These are phyloP conservation scores for Arctocebus calabarensis DNA, from an alignment of 2,797 vertebrate species.

Conservation along the genomic window DNA sequence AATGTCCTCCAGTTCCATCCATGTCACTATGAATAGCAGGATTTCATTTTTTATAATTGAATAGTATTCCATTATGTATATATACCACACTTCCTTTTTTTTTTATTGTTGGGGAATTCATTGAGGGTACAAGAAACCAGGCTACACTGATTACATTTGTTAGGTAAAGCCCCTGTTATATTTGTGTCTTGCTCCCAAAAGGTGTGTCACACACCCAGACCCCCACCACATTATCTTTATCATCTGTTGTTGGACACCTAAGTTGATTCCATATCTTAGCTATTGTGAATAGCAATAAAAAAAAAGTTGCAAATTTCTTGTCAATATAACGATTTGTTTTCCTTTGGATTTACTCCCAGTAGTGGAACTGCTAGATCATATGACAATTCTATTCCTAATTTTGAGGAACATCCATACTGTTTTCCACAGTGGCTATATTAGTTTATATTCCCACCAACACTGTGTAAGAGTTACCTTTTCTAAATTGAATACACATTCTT, in stretches of 20 bases:
- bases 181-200: too few relatives aligned
- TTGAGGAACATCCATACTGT: background rate
- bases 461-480: background rate
- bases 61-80: background rate
- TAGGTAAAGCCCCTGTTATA: too few relatives aligned
- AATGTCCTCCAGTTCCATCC: background rate
- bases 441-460: background rate
- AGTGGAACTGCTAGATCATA: background rate
- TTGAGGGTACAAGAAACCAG: too few relatives aligned
- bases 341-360: background rate
- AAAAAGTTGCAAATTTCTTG: background rate
- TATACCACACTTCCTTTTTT: background rate
- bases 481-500: too few relatives aligned
- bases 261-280: background rate
- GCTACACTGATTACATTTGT: too few relatives aligned
- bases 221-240: background rate
- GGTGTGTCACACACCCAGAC: too few relatives aligned
- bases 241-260: background rate
- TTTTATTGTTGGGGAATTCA: too few relatives aligned
- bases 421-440: background rate
- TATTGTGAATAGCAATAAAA: background rate
- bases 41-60: background rate
- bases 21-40: background rate
- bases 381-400: background rate
- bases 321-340: background rate